A percentile compares a stretch with the other conserved stretches of the same genome.
These are phyloP conservation scores for Rhyacichthys aspro DNA, from an alignment of 2,797 vertebrate species.

Conservation along the genomic window DNA sequence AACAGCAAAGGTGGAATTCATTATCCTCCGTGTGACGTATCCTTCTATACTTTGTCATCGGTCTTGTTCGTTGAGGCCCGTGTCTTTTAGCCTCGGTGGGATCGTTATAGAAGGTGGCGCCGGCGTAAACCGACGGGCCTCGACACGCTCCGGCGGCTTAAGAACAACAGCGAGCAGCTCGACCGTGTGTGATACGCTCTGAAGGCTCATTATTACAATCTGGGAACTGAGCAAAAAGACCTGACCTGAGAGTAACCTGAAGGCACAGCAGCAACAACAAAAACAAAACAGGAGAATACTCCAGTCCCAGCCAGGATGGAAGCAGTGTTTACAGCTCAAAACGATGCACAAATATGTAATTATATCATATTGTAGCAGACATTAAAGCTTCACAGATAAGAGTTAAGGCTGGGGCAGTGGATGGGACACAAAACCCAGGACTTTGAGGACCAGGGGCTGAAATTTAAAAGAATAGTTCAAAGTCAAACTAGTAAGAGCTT, in stretches of 20 bases:
- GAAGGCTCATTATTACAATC: conserved; percentile 28
- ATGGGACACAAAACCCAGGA: too few species aligned
- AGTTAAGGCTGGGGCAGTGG: too few species aligned
- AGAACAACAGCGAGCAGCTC: not conserved
- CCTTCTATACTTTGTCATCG: conserved; percentile 34
- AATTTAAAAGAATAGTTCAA: too few species aligned
- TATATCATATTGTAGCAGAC: too few species aligned
- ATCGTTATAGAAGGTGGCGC: conserved; percentile 29
- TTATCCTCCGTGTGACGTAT: conserved; percentile 46
- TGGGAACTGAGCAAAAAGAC: conserved; percentile 13
- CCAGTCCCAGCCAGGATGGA: too few species aligned
- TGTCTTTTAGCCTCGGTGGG: conserved; percentile 33
- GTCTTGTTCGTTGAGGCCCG: conserved; percentile 12
- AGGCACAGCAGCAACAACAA: too few species aligned
- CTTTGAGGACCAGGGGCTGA: too few species aligned
- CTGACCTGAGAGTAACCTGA: conserved; percentile 16
- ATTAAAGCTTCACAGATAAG: too few species aligned
- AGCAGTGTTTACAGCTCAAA: too few species aligned
- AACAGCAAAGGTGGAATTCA: conserved; percentile 36
- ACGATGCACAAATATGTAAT: too few species aligned
- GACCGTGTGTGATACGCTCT: conserved; percentile 5
- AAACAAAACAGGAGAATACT: conserved; percentile 23
- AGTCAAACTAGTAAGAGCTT: too few species aligned
- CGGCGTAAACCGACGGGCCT: conserved; percentile 21
- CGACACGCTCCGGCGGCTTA: conserved; percentile 18